A percentile compares a stretch with the other conserved stretches of the same genome.
Conservation (phyloP, 2,797 vertebrate genomes). For the Chrosomus eos region DNA sequence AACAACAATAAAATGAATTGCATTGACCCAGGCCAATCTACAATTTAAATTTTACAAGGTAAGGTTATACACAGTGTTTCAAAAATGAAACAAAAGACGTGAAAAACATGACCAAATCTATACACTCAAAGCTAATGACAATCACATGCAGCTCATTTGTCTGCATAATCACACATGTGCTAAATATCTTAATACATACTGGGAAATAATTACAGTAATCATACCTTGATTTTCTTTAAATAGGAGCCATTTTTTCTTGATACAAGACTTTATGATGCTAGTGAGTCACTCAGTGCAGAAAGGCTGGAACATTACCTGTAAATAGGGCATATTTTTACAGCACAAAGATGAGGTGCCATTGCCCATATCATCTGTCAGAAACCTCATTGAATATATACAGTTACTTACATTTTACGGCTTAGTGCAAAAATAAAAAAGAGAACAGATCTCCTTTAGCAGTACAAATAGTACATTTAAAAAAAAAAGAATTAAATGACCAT, state of each 20-base stretch:
- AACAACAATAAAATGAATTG: background rate
- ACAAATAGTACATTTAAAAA: background rate
- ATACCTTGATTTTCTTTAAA: background rate
- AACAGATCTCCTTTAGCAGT: background rate
- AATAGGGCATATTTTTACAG: background rate
- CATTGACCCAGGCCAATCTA: background rate
- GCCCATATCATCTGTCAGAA: background rate
- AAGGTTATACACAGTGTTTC: background rate
- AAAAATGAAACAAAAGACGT: background rate
- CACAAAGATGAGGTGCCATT: conserved; percentile 2
- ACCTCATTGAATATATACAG: background rate
- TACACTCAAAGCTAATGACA: background rate
- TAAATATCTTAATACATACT: background rate
- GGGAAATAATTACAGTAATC: background rate
- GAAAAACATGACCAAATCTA: background rate
- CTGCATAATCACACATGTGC: background rate
- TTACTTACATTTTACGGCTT: background rate
- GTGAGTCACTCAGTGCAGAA: background rate
- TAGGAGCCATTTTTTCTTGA: background rate
- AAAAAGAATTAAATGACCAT: background rate
- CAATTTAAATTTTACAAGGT: background rate
- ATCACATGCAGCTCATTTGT: background rate
- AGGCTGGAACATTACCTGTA: background rate
- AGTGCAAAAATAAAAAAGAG: background rate
- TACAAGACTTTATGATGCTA: background rate